Base-by-base conservation (phyloP, 2,113 vertebrate species). In the Corapipo altera region DNA sequence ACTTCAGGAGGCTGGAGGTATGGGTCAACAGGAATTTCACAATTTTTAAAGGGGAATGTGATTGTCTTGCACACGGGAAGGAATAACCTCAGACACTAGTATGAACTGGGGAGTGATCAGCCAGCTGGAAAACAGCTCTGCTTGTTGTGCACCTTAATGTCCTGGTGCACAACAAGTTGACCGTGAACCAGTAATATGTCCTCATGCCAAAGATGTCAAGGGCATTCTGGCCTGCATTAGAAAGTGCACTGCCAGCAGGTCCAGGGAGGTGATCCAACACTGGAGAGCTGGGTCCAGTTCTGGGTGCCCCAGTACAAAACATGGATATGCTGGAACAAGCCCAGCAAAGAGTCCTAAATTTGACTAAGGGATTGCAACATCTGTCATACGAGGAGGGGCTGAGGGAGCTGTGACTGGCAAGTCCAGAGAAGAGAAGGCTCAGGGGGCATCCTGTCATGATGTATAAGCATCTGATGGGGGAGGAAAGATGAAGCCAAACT, bases 81-180 rank as follows among this genome's bases (percentile, higher is more conserved):
- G 26, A 69, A 59, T n/a, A 88, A 75, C 9, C 26, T 58, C 20
- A 62, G 59, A 48, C 17, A 62, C 13, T 14, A 32, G 11, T 73
- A 62, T 3, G 11, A 76, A 24, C 2, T 0, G 0, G 23, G 21
- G 32, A 15, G 19, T 62, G 22, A 62, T n/a, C 23, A 85, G 11
- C 24, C 51, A 59, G 21, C 13, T 73, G 44, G 26, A 65, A 80
- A 77, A 26, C 24, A 69, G 44, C 27, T 85, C 39, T 78, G 43
- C 52, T 41, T 41, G 39, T 41, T 41, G 39, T 41, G 39, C 39
- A 46, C 37, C 8, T 52, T 32, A 24, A 58, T 26, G 26, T 58
- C 32, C 66, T 85, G 51, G 15, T 64, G 52, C 17, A 41, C 48
- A 81, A 39, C 7, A 39, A 83, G 39, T 6, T 92, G 52, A 51